These are phyloP conservation scores for Anguilla marmorata DNA, from an alignment of 2,797 vertebrate genomes.

Conservation along the genomic window DNA sequence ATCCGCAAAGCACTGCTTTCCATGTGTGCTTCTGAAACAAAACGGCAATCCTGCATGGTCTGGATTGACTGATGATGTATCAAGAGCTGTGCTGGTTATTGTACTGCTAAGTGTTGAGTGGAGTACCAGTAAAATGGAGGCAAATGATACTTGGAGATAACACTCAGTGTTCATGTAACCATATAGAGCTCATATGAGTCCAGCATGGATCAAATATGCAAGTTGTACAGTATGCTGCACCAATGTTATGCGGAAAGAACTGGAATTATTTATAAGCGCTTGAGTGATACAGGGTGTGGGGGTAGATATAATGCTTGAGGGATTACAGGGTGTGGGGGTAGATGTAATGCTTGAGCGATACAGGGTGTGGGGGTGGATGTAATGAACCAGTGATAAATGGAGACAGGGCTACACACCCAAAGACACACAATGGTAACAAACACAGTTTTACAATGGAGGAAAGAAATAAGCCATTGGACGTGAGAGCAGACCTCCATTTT, in stretches of 20 bases:
- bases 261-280: neutral
- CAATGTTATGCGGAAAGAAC: neutral
- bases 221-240: neutral
- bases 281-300: neutral
- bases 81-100: neutral
- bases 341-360: no score
- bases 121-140: neutral
- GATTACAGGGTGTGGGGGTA: no score
- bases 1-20: neutral
- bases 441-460: neutral
- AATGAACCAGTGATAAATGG: neutral
- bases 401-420: neutral
- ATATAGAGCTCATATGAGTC: no score
- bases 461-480: neutral
- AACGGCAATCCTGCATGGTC: neutral
- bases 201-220: no score
- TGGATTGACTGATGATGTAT: neutral
- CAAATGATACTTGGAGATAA: neutral
- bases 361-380: neutral
- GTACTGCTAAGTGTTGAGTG: neutral
- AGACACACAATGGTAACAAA: neutral
- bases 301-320: no score
- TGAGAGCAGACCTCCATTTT: neutral
- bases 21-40: neutral
- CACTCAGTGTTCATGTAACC: no score